Percentiles rank a stretch among this genome's conserved stretches.
Conservation (phyloP, 1,140 invertebrate genomes). For the Zaprionus vittiger region DNA sequence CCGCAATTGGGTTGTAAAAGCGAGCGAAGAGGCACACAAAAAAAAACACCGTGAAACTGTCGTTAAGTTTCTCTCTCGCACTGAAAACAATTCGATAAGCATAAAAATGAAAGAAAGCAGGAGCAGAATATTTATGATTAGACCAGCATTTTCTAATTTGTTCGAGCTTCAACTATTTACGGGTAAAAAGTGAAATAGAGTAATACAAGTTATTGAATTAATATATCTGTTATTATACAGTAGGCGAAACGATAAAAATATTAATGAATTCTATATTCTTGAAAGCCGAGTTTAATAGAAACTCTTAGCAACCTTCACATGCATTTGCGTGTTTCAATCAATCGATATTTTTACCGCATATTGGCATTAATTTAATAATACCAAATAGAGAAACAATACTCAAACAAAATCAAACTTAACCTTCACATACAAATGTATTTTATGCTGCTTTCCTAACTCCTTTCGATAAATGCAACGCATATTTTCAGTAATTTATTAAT, state of each 20-base stretch:
- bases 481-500: not conserved
- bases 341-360: not conserved
- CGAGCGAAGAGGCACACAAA: constrained; percentile 9
- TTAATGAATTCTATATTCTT: not conserved
- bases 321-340: not conserved
- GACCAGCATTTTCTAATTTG: not conserved
- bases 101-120: constrained; percentile 6
- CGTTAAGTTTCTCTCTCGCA: constrained; percentile 6
- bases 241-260: not conserved
- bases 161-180: not conserved
- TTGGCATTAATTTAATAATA: not conserved
- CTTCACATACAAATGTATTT: too few species aligned
- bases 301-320: not conserved
- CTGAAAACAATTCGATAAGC: not conserved
- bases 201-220: not conserved
- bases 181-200: not conserved
- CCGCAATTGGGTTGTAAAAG: constrained; percentile 48
- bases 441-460: too few species aligned
- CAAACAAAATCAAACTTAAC: too few species aligned
- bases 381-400: not conserved
- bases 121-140: constrained; percentile 3
- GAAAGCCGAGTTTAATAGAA: not conserved
- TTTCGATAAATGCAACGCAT: not conserved
- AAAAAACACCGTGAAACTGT: constrained; percentile 1
- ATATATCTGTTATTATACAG: too few species aligned